phyloP scores from a whole-genome alignment of 2,113 vertebrate genomes.

The Psittacus erithacus region DNA sequence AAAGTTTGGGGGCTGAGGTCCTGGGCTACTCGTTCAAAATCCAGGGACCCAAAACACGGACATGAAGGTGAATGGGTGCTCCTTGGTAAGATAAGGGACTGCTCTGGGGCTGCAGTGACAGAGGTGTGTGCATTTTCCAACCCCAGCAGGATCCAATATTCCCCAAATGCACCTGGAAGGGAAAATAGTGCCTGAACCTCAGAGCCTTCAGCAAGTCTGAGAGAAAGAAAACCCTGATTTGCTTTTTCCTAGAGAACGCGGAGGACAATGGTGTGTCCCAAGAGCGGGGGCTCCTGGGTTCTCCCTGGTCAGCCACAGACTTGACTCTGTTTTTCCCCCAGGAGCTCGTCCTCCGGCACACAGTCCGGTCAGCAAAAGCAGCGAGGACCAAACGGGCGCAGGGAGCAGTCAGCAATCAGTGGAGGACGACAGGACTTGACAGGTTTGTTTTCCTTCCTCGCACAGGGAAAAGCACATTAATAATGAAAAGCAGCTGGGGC shows the following conservation, averaged over 20 bases:
- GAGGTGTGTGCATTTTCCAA: not conserved
- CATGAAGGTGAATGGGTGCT: fast-evolving
- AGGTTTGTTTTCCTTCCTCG: not conserved
- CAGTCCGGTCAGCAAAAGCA: not conserved
- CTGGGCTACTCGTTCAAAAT: not conserved
- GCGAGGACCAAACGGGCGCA: fast-evolving
- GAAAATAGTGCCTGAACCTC: not conserved
- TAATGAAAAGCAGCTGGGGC: not conserved
- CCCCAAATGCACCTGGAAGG: not conserved
- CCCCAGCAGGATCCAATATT: not conserved
- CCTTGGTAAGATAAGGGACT: not conserved
- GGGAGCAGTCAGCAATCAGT: not conserved
- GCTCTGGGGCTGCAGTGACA: not conserved
- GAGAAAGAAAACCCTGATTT: not conserved
- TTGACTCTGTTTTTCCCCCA: fast-evolving
- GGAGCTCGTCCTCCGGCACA: fast-evolving
- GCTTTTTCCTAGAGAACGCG: not conserved
- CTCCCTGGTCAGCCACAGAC: not conserved
- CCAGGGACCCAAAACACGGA: not conserved
- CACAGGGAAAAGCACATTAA: not conserved
- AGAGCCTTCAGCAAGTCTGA: not conserved
- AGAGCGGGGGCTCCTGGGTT: not conserved
- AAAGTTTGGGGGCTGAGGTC: not conserved
- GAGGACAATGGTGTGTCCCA: not conserved
- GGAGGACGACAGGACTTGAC: not conserved